A percentile compares a stretch with the other conserved stretches of the same genome.
Evolutionary conservation across 53 echinoderm and acorn worm genomes (phyloP).

Genomic region (Henricia sp.): DNA sequence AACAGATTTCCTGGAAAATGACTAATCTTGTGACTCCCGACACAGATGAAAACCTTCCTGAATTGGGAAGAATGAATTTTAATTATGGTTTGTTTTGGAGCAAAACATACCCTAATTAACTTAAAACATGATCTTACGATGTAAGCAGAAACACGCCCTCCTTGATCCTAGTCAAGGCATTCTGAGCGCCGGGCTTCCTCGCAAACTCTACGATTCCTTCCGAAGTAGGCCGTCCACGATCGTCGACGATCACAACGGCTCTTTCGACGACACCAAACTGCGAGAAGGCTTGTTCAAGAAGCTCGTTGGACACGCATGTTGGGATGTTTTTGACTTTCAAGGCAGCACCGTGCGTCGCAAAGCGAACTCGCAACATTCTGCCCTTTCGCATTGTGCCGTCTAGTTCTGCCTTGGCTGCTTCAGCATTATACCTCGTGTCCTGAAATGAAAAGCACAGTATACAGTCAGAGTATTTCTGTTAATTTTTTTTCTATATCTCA

Average conservation of each 20-base stretch:
- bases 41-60: too few relatives aligned
- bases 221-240: slow-evolving; percentile 89
- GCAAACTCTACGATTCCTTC: slow-evolving; percentile 98
- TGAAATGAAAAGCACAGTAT: neutral
- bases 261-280: slow-evolving; percentile 98
- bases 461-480: too few relatives aligned
- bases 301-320: slow-evolving; percentile 85
- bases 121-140: slow-evolving; percentile 71
- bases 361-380: slow-evolving; percentile 84
- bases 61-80: too few relatives aligned
- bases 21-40: too few relatives aligned
- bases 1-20: too few relatives aligned
- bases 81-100: too few relatives aligned
- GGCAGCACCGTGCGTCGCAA: slow-evolving; percentile 97
- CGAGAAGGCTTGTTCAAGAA: slow-evolving; percentile 94
- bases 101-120: neutral
- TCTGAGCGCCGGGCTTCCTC: slow-evolving; percentile 93
- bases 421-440: slow-evolving; percentile 97
- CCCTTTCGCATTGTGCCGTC: slow-evolving; percentile 90
- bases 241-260: slow-evolving; percentile 93
- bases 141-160: slow-evolving; percentile 90
- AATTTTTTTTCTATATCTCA: too few relatives aligned
- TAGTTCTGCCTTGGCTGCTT: slow-evolving; percentile 86
- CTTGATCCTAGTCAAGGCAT: slow-evolving; percentile 83
- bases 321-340: slow-evolving; percentile 92